A percentile compares a stretch with the other conserved stretches of the same genome.
Evolutionary conservation across 1,140 invertebrate genomes (phyloP).

Genomic region (Andrena cerasifolii): DNA sequence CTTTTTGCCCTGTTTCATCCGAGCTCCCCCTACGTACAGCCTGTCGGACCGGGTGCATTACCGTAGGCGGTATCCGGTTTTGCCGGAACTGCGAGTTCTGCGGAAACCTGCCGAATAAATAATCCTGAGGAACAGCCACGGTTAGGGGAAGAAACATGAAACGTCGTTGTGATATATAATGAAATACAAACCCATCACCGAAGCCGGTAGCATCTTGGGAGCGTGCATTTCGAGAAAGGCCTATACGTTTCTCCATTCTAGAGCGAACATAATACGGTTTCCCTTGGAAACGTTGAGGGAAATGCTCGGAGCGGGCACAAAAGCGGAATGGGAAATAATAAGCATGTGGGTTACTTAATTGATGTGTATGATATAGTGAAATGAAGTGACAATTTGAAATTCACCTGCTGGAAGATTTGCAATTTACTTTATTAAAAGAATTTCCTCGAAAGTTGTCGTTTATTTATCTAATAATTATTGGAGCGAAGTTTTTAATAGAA

Average conservation of each 20-base stretch:
- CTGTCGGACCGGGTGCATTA: constrained; percentile 77
- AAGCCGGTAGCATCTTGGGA: background rate
- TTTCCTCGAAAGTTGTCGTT: too few relatives aligned
- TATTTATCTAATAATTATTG: too few relatives aligned
- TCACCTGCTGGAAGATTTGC: too few relatives aligned
- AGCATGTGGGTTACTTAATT: too few relatives aligned
- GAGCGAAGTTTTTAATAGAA: too few relatives aligned
- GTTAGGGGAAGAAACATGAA: constrained; percentile 55
- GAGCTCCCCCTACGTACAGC: constrained; percentile 62
- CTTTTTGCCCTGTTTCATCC: constrained; percentile 76
- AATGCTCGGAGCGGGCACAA: too few relatives aligned
- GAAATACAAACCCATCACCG: constrained; percentile 55
- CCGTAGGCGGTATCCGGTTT: constrained; percentile 78
- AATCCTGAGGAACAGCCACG: constrained; percentile 73
- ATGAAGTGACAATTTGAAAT: too few relatives aligned
- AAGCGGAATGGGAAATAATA: too few relatives aligned
- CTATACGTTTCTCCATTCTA: constrained; percentile 1
- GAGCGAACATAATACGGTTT: background rate
- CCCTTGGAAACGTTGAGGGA: background rate
- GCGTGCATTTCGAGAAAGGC: background rate
- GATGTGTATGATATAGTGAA: too few relatives aligned
- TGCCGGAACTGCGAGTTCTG: constrained; percentile 75
- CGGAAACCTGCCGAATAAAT: constrained; percentile 80
- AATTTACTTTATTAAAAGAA: too few relatives aligned
- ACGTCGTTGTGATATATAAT: constrained; percentile 62